These are phyloP conservation scores for Ramphastos sulfuratus DNA, from an alignment of 2,113 vertebrate genomes.

Conservation along the genomic window DNA sequence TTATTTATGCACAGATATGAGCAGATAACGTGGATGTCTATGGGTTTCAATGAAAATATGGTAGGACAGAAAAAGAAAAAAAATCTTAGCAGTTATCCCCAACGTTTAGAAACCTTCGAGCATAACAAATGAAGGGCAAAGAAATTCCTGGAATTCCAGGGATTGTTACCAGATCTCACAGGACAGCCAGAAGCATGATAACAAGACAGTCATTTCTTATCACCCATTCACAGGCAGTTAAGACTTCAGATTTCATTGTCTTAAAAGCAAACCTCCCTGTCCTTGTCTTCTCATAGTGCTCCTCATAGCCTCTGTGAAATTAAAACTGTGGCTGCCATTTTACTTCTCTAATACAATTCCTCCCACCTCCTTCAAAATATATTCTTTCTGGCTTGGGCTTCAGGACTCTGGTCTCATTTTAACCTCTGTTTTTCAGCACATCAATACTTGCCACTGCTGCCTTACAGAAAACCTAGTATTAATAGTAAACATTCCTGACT, in stretches of 20 bases:
- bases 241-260: slow-evolving; percentile 38
- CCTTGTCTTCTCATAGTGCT: neutral
- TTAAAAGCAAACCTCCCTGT: slow-evolving; percentile 7
- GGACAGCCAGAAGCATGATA: slow-evolving; percentile 38
- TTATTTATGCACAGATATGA: neutral
- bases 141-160: slow-evolving; percentile 66
- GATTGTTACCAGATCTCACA: slow-evolving; percentile 51
- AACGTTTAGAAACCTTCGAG: slow-evolving; percentile 6
- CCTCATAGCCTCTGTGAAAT: neutral
- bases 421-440: neutral
- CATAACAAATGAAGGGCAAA: slow-evolving; percentile 21
- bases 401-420: neutral
- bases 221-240: slow-evolving; percentile 24
- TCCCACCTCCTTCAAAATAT: neutral
- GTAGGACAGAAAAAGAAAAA: neutral
- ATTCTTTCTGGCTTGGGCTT: neutral
- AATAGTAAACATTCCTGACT: neutral
- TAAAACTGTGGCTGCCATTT: neutral
- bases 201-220: slow-evolving; percentile 28
- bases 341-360: neutral
- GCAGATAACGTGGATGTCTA: neutral
- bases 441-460: neutral
- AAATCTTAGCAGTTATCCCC: neutral
- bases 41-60: neutral
- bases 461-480: neutral